Conservation (phyloP, 2,113 vertebrate species). For the Hippocampus abdominalis region DNA sequence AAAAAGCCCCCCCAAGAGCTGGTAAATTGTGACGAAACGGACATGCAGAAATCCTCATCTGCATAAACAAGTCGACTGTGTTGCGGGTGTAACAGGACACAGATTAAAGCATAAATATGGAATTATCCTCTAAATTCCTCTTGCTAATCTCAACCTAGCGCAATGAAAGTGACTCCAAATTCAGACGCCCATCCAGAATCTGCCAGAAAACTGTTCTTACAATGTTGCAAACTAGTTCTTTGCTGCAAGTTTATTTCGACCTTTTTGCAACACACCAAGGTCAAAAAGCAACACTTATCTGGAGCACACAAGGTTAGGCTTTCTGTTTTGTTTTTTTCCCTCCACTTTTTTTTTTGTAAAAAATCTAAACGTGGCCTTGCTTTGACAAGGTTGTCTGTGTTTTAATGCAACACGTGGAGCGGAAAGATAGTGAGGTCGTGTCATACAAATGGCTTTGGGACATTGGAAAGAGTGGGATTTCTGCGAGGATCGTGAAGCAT, state of each 20-base stretch:
- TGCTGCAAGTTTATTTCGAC: not conserved
- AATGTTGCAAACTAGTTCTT: not conserved
- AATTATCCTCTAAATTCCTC: not conserved
- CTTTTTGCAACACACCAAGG: not conserved
- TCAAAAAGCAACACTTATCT: conserved; percentile 11
- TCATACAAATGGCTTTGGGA: too few relatives aligned
- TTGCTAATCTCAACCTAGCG: not conserved
- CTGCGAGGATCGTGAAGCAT: not conserved
- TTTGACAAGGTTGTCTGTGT: not conserved
- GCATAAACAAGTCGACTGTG: not conserved
- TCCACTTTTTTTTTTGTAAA: too few relatives aligned
- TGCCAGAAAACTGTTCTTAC: not conserved
- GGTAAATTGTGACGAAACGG: not conserved
- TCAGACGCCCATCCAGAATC: not conserved
- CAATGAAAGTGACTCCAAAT: not conserved
- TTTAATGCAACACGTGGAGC: not conserved
- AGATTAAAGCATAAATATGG: not conserved
- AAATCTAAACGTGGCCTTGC: not conserved
- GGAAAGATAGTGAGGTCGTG: not conserved
- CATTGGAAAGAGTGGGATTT: not conserved
- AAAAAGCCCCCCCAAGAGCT: not conserved
- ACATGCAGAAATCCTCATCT: not conserved
- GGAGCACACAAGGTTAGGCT: not conserved
- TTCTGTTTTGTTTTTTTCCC: not conserved
- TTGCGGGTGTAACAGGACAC: not conserved